phyloP scores from a whole-genome alignment of 2,113 vertebrate genomes.

The Capreolus pygargus region DNA sequence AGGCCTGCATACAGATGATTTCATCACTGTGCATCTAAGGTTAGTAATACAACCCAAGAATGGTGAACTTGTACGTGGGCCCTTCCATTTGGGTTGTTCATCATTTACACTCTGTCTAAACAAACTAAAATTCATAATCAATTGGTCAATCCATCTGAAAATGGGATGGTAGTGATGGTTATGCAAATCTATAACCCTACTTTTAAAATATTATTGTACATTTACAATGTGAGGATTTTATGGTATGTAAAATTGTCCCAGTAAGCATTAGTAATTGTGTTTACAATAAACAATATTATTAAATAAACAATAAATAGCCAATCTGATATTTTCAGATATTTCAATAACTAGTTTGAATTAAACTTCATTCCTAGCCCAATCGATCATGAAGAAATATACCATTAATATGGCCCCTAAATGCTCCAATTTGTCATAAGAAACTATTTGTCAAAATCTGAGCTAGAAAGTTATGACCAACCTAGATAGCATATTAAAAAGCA shows the following conservation, averaged over 20 bases:
- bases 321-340: not conserved
- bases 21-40: not conserved
- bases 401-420: not conserved
- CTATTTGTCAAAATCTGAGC: not conserved
- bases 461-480: not conserved
- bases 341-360: not conserved
- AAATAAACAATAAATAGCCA: not conserved
- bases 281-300: not conserved
- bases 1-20: not conserved
- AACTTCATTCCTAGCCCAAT: not conserved
- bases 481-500: too few relatives aligned
- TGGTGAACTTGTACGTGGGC: not conserved
- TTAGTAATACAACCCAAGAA: not conserved
- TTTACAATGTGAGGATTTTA: not conserved
- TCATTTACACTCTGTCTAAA: not conserved
- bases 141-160: not conserved
- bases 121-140: not conserved
- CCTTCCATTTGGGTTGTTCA: not conserved
- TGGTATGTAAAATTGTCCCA: not conserved
- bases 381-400: not conserved
- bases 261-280: not conserved
- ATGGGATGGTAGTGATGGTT: not conserved
- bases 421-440: not conserved
- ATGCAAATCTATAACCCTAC: not conserved
- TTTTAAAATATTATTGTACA: not conserved